Evolutionary conservation across 2,113 vertebrate genomes (phyloP), one percentile per base, ranked within the genome.

Genomic region (Pontoporia blainvillei): DNA sequence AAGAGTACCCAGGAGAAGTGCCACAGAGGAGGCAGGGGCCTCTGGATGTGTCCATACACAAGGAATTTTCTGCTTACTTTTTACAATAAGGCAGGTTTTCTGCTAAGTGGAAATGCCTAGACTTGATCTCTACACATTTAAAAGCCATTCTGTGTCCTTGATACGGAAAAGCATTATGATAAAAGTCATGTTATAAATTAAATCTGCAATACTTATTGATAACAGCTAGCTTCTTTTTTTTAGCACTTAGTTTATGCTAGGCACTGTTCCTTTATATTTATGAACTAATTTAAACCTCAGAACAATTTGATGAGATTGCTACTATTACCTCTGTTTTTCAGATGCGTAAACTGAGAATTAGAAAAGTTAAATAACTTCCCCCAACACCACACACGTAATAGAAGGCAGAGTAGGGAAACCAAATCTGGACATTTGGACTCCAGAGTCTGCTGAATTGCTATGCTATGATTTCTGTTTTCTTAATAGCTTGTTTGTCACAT

Each of bases 121-220:
- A 57, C 12, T 54, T 61, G 14, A 52, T 59, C 25, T 69, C 69
- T 57, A 36, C 5, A n/a, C 23, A 39, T 83, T 52, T 49, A 75
- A 52, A 95, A 95, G 6, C 44, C 20, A 44, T 7, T 59, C 69
- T 46, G 0, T 84, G 25, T 54, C 20, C n/a, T 15, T 27, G 23
- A 52, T 59, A 14, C 73, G 10, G 31, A 69, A 72, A 6, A 75
- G 1, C 1, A 44, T 85, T 64, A 54, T 54, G 52, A 87, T 54
- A 54, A 83, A 96, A 49, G 13, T 76, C 72, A 59, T 54, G n/a
- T 73, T 67, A 67, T 66, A 78, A 44, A 64, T 67, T 44, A 54
- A 61, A 46, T 41, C 36, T 71, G 46, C 2, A 18, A 41, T 17
- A 49, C 3, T 29, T 46, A 83, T 1, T 46, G 7, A 61, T 31